Percentiles rank a stretch among this genome's conserved stretches.
phyloP scores from a whole-genome alignment of 1,140 invertebrate genomes.

The Globodera ellingtonae region DNA sequence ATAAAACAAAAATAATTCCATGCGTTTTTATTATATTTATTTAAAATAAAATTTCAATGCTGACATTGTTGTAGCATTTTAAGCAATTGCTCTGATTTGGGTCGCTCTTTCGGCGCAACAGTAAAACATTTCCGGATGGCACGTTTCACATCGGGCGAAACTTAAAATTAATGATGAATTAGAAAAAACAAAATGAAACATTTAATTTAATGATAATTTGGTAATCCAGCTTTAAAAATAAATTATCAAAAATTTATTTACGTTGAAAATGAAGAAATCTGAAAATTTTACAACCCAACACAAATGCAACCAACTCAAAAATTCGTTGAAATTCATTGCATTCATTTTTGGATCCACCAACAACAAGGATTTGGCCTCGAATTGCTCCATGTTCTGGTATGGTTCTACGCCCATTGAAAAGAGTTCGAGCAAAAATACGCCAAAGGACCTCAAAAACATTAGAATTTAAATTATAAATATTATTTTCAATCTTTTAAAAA shows the following conservation, averaged over 20 bases:
- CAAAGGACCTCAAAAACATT: neutral
- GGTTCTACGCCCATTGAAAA: neutral
- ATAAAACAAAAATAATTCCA: no score
- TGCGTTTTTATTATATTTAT: no score
- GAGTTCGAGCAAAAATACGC: neutral
- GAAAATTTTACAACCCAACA: no score
- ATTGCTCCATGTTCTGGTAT: neutral
- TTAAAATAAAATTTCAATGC: no score
- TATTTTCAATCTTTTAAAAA: neutral
- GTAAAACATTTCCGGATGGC: neutral
- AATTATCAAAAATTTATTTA: no score
- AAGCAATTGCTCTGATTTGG: neutral
- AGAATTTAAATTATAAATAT: no score
- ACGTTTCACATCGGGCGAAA: neutral
- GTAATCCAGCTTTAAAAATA: no score
- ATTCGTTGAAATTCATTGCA: neutral
- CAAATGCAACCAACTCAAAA: neutral
- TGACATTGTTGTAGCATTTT: neutral
- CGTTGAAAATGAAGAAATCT: no score
- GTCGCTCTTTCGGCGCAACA: neutral
- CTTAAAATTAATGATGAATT: neutral
- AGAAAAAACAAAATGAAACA: neutral
- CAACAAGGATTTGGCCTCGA: neutral
- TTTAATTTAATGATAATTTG: no score
- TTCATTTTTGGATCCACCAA: neutral